Base-by-base conservation (phyloP, 1,140 invertebrate species). In the Arion vulgaris region DNA sequence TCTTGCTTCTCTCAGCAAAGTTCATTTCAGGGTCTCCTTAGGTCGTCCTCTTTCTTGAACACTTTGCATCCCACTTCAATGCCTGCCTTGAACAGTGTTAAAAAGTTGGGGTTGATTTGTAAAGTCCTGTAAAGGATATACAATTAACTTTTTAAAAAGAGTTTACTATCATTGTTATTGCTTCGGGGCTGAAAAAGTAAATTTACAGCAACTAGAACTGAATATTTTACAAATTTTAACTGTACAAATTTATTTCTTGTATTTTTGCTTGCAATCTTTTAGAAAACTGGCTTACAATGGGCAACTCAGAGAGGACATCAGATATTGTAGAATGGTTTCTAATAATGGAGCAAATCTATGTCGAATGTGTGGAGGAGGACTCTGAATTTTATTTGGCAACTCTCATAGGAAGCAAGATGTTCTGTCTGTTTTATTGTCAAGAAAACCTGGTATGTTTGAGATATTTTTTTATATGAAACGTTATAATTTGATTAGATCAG, bases 321-420 rank as follows among this genome's bases (percentile, higher is more conserved):
- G n/a, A 53, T 57, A 13, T 76, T 49, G 34, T 57, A 11, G 34
- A 34, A 53, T 49, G 38, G 41, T 7, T 76, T 23, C 28, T 76
- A 51, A 76, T 11, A 45, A 53, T 53, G 74, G 45, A 53, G 74
- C 51, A 49, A 2, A 76, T 15, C 41, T 49, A 15, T 36, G 36
- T 28, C n/a, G 13, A 76, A 2, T 13, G 17, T 76, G 51, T 17
- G 5, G 74, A 76, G 23, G 74, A 76, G 51, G 32, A 76, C 45
- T 76, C 74, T 23, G 74, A 76, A 32, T 76, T 76, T 76, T 76
- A 76, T 36, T 4, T 53, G 28, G 74, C 74, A 36, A 76, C 41
- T 13, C 32, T 76, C 15, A 28, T 53, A 36, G 74, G 74, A 26
- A 39, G 4, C 7, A 32, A 28, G 74, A 76, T 51, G 51, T 76